Conservation (phyloP, 37 sponge, comb jelly and placozoan genomes). For the Beroe forskalii region DNA sequence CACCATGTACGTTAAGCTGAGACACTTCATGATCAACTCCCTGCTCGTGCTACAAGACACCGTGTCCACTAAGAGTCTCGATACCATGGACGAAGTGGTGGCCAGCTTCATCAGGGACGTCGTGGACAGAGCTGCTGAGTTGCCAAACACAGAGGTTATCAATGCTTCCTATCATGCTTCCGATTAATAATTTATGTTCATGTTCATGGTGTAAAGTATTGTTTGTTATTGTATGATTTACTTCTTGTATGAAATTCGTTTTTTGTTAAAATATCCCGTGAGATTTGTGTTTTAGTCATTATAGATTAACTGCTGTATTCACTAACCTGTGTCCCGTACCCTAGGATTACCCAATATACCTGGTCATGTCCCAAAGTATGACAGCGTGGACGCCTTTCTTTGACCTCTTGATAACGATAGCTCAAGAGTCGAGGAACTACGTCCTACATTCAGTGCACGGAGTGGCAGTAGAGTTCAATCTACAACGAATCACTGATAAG, state of each 20-base stretch:
- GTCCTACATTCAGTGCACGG: not conserved
- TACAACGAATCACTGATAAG: not conserved
- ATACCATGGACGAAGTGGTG: not conserved
- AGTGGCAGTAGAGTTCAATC: not conserved
- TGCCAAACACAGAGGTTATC: not conserved
- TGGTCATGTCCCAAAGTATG: conserved; percentile 29
- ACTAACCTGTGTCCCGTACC: too few relatives aligned
- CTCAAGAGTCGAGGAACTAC: not conserved
- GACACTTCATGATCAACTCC: conserved; percentile 20
- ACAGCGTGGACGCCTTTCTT: not conserved
- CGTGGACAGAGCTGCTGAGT: not conserved
- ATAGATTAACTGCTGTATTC: too few relatives aligned
- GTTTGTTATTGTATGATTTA: too few relatives aligned
- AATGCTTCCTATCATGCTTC: too few relatives aligned
- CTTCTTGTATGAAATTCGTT: too few relatives aligned
- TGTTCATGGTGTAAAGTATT: too few relatives aligned
- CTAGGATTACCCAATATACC: not conserved
- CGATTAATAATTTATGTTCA: too few relatives aligned
- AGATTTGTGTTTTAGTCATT: too few relatives aligned
- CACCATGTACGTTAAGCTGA: not conserved
- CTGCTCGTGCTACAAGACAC: not conserved
- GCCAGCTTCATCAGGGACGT: not conserved
- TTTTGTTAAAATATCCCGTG: too few relatives aligned
- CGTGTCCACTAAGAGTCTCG: not conserved
- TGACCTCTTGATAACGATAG: not conserved